phyloP scores from a whole-genome alignment of 2,797 vertebrate genomes.

The Enteromius radiatus region DNA sequence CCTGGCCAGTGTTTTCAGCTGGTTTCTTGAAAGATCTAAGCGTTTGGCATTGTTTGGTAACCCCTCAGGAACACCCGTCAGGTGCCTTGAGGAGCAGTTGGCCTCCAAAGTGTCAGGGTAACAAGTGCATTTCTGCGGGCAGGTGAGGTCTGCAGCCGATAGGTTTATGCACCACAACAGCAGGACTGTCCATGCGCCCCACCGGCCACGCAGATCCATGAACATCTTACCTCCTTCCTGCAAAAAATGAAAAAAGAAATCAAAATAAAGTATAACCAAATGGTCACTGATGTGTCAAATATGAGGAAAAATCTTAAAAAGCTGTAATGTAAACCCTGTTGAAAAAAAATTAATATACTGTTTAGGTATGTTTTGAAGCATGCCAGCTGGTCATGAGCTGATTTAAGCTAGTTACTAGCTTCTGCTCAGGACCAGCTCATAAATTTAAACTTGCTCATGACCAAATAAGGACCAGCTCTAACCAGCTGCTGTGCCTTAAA shows the following conservation, averaged over 20 bases:
- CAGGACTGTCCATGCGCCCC: constrained; percentile 73
- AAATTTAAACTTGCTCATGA: not conserved
- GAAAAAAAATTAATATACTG: not conserved
- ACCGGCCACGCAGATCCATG: constrained; percentile 75
- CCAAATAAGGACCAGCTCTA: not conserved
- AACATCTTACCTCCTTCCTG: constrained; percentile 81
- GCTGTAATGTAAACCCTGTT: not conserved
- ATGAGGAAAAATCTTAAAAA: not conserved
- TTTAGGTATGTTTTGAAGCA: not conserved
- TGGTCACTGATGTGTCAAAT: not conserved
- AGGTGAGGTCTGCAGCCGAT: constrained; percentile 59
- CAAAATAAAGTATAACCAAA: too few relatives aligned
- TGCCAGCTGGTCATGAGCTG: not conserved
- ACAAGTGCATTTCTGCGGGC: constrained; percentile 83
- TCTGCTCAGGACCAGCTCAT: too few relatives aligned
- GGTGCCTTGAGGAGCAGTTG: constrained; percentile 81
- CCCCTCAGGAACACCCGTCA: constrained; percentile 80
- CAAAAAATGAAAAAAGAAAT: constrained; percentile 25
- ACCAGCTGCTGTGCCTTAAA: not conserved
- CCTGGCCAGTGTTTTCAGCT: constrained; percentile 81
- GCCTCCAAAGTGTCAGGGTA: constrained; percentile 76
- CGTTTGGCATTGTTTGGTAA: constrained; percentile 78
- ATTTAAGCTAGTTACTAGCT: not conserved
- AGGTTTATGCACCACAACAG: constrained; percentile 71
- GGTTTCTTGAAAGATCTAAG: constrained; percentile 86